A percentile compares a stretch with the other conserved stretches of the same genome.
Evolutionary conservation across 2,888 invertebrate genomes (phyloP).

Genomic region (Entomobrya proxima): DNA sequence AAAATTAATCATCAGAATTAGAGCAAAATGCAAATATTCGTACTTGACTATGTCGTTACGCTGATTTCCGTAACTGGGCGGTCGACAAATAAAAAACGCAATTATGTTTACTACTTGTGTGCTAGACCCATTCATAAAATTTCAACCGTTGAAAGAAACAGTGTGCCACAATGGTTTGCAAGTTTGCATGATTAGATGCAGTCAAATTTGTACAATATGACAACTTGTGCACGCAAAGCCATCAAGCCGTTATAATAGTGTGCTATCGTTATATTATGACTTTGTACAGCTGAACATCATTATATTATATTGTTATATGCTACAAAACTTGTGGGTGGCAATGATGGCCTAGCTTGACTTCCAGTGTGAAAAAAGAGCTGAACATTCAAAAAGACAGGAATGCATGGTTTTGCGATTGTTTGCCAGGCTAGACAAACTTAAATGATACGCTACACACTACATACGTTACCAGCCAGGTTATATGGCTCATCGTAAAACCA

Average conservation of each 20-base stretch:
- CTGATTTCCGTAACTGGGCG: not conserved
- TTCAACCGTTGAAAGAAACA: not conserved
- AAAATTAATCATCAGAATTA: too few species aligned
- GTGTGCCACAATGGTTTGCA: not conserved
- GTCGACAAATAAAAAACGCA: not conserved
- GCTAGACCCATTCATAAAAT: not conserved
- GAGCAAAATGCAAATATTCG: too few species aligned
- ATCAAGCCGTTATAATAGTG: not conserved
- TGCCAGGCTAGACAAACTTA: not conserved
- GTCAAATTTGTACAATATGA: not conserved
- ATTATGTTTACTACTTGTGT: not conserved
- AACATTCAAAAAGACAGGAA: too few species aligned
- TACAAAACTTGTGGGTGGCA: too few species aligned
- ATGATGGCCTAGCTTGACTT: too few species aligned
- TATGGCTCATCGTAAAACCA: conserved; percentile 7
- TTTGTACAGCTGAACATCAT: too few species aligned
- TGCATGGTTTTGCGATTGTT: too few species aligned
- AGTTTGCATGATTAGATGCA: not conserved
- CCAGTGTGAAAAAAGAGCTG: too few species aligned
- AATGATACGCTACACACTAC: not conserved
- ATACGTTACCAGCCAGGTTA: not conserved
- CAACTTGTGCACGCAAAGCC: not conserved
- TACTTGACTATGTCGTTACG: not conserved
- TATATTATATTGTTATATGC: too few species aligned
- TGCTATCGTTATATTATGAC: too few species aligned